Conservation (phyloP, 2,797 vertebrate species). For the Peromyscus aztecus region DNA sequence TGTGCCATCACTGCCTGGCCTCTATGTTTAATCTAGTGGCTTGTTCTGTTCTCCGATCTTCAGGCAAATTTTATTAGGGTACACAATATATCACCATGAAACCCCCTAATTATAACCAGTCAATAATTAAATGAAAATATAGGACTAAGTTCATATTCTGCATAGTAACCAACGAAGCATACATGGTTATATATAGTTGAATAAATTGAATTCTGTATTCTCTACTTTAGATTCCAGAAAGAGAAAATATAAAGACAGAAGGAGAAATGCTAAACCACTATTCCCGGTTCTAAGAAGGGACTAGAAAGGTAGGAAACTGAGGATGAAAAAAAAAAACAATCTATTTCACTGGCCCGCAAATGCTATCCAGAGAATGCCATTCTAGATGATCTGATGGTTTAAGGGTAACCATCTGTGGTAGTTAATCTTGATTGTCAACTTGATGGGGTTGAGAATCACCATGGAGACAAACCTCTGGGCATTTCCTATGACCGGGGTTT, state of each 20-base stretch:
- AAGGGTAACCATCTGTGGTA: neutral
- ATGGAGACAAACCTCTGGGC: neutral
- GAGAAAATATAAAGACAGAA: neutral
- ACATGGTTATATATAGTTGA: neutral
- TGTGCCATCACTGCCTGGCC: too few relatives aligned
- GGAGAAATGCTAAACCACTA: neutral
- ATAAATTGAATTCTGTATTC: conserved; percentile 4
- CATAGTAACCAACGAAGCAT: neutral
- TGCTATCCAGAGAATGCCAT: neutral
- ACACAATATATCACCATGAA: too few relatives aligned
- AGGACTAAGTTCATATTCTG: neutral
- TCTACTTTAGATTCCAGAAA: neutral
- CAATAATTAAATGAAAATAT: neutral
- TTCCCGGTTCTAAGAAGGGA: neutral
- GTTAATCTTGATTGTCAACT: neutral
- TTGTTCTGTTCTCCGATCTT: too few relatives aligned
- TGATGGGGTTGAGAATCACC: neutral
- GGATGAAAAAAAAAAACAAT: neutral
- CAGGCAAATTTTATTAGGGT: too few relatives aligned
- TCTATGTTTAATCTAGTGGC: too few relatives aligned
- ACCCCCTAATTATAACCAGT: neutral
- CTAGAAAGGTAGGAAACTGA: neutral
- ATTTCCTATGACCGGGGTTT: too few relatives aligned
- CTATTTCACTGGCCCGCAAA: neutral
- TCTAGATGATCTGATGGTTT: neutral